A percentile compares a stretch with the other conserved stretches of the same genome.
These are phyloP conservation scores for Stigmatopora nigra DNA, from an alignment of 2,113 vertebrate species.

Conservation along the genomic window DNA sequence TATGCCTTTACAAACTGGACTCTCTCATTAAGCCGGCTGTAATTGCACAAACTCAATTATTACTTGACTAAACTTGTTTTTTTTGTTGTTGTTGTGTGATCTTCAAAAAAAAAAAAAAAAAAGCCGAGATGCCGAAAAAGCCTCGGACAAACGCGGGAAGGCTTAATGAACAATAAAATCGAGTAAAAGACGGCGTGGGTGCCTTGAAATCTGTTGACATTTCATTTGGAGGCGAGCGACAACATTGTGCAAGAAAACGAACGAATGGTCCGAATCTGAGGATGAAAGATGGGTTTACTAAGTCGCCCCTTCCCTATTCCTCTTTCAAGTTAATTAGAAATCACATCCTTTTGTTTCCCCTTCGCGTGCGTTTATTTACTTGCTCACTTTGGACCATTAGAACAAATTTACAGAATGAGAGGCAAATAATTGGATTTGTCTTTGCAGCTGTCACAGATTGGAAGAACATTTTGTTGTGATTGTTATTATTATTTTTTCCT, in stretches of 20 bases:
- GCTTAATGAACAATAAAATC: conserved; percentile 75
- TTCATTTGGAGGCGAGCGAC: conserved; percentile 67
- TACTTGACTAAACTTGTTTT: conserved; percentile 52
- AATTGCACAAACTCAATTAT: conserved; percentile 75
- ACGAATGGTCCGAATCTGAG: conserved; percentile 61
- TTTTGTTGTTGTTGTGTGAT: conserved; percentile 62
- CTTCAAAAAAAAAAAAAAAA: too few species aligned
- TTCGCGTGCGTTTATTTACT: conserved; percentile 71
- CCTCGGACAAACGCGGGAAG: conserved; percentile 50
- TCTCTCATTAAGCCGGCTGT: conserved; percentile 71
- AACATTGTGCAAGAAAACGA: conserved; percentile 71
- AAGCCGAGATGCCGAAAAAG: conserved; percentile 67
- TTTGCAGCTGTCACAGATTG: conserved; percentile 63
- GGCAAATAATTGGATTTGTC: conserved; percentile 78
- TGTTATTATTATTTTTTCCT: conserved; percentile 54
- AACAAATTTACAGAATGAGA: conserved; percentile 77
- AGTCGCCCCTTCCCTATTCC: conserved; percentile 68
- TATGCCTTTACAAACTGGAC: conserved; percentile 30
- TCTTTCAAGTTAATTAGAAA: conserved; percentile 81
- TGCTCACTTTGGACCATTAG: conserved; percentile 72
- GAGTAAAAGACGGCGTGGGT: conserved; percentile 52
- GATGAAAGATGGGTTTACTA: conserved; percentile 74
- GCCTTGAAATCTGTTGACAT: conserved; percentile 74
- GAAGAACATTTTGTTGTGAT: conserved; percentile 66
- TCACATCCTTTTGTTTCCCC: conserved; percentile 73